These are phyloP conservation scores for Leiothrix lutea DNA, from an alignment of 2,113 vertebrate genomes.

Conservation along the genomic window DNA sequence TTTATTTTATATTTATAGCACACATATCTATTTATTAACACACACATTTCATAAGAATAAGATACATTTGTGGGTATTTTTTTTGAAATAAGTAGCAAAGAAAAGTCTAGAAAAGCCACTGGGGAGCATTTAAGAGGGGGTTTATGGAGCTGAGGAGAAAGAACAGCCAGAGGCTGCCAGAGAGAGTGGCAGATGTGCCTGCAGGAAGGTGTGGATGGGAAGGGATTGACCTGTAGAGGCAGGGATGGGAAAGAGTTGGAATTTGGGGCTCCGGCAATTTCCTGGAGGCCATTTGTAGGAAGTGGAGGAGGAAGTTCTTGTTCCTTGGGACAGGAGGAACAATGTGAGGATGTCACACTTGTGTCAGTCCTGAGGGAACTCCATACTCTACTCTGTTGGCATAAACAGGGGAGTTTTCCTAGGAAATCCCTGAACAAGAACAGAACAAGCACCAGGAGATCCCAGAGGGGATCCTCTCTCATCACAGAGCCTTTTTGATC, in stretches of 20 bases:
- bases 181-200: not conserved
- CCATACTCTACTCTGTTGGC: fast-evolving
- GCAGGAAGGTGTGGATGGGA: not conserved
- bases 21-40: not conserved
- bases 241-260: not conserved
- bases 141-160: not conserved
- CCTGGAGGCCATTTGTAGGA: not conserved
- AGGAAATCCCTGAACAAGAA: not conserved
- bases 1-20: not conserved
- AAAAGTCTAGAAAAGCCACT: not conserved
- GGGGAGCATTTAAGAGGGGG: not conserved
- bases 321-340: not conserved
- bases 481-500: not conserved
- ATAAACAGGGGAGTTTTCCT: not conserved
- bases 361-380: not conserved
- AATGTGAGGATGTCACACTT: not conserved
- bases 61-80: not conserved
- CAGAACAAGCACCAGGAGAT: fast-evolving
- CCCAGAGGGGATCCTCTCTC: not conserved
- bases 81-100: not conserved
- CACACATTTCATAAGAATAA: not conserved
- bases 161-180: not conserved
- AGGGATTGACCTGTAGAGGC: not conserved
- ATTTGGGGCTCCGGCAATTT: not conserved
- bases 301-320: not conserved